phyloP scores from a whole-genome alignment of 2,797 vertebrate species.

The Psittacula derbiana region DNA sequence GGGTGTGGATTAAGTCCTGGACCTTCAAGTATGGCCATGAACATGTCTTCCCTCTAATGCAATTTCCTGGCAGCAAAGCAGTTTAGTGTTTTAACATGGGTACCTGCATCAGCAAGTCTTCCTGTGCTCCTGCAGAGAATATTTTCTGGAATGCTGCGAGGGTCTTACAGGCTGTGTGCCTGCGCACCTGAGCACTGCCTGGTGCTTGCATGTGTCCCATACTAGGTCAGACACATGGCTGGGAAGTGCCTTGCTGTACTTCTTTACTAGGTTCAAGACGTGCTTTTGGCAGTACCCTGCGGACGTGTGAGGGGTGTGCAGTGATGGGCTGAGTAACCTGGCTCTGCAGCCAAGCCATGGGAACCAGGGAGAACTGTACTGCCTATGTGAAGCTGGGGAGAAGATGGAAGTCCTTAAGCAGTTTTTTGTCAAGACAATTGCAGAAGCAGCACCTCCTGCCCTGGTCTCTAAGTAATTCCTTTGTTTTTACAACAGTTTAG shows the following conservation, averaged over 20 bases:
- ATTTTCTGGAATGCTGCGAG: neutral
- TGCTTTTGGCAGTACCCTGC: neutral
- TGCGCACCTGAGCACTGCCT: too few relatives aligned
- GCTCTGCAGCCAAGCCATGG: rapidly evolving
- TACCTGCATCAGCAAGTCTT: neutral
- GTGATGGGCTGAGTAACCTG: rapidly evolving
- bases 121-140: neutral
- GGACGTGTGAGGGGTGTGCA: neutral
- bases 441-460: neutral
- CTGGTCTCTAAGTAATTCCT: neutral
- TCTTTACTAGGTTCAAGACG: neutral
- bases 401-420: neutral
- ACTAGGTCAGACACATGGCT: rapidly evolving
- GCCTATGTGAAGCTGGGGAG: neutral
- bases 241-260: neutral
- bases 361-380: neutral
- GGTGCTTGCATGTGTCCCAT: rapidly evolving
- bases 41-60: neutral
- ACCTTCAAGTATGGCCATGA: neutral
- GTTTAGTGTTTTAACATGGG: rapidly evolving
- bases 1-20: neutral
- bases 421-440: neutral
- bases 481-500: neutral
- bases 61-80: neutral
- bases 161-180: neutral